These are phyloP conservation scores for Eulimnadia texana DNA, from an alignment of 1,140 invertebrate genomes.

Conservation along the genomic window DNA sequence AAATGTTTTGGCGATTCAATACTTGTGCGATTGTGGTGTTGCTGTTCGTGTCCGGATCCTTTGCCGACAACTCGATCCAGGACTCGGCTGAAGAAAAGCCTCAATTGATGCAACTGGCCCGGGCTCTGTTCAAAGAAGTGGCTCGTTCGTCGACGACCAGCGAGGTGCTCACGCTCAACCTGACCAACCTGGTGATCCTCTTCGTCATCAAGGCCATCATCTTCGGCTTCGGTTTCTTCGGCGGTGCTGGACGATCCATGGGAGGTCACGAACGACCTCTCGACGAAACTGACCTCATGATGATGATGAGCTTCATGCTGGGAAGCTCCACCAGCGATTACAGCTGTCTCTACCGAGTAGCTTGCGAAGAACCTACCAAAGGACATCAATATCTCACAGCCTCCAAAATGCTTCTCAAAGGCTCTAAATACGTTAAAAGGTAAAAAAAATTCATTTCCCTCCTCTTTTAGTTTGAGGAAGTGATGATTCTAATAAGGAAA, in stretches of 20 bases:
- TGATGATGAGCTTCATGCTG: slow-evolving; percentile 50
- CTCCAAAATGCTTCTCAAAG: slow-evolving; percentile 52
- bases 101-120: slow-evolving; percentile 14
- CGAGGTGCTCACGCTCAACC: slow-evolving; percentile 62
- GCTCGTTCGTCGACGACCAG: slow-evolving; percentile 25
- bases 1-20: background rate
- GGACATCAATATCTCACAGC: slow-evolving; percentile 56
- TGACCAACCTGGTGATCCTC: slow-evolving; percentile 63
- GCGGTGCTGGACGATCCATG: slow-evolving; percentile 2
- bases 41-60: background rate
- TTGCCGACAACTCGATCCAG: background rate
- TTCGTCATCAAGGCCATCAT: slow-evolving; percentile 64
- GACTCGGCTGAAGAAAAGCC: background rate
- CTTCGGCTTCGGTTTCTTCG: slow-evolving; percentile 47
- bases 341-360: slow-evolving; percentile 53
- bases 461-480: background rate
- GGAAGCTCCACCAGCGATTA: slow-evolving; percentile 43
- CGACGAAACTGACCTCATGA: slow-evolving; percentile 46
- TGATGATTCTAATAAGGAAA: no score
- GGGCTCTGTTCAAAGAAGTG: slow-evolving; percentile 14
- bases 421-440: slow-evolving; percentile 50
- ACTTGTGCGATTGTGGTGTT: background rate
- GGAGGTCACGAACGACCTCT: slow-evolving; percentile 25
- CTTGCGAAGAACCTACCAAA: slow-evolving; percentile 53
- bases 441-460: slow-evolving; percentile 27